phyloP scores from a whole-genome alignment of 1,140 invertebrate genomes.

The Asbolus verrucosus region DNA sequence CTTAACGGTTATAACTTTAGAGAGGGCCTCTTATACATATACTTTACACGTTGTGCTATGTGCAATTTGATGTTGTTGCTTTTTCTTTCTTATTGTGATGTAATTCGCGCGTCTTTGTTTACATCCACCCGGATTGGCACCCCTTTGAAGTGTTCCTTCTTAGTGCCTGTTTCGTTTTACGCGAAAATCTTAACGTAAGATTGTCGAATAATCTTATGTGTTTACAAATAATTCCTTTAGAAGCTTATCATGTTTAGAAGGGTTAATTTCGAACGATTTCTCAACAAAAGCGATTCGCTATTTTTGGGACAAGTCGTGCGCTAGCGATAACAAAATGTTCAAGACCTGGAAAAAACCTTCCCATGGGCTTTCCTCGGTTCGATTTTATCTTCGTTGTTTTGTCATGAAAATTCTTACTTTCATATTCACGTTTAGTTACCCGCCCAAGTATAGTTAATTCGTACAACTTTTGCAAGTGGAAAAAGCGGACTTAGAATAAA shows the following conservation, averaged over 20 bases:
- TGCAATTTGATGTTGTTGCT: slow-evolving; percentile 25
- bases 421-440: no score
- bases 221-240: slow-evolving; percentile 28
- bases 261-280: slow-evolving; percentile 30
- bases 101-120: slow-evolving; percentile 44
- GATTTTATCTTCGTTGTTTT: no score
- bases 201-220: slow-evolving; percentile 23
- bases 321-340: not conserved
- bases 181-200: slow-evolving; percentile 6
- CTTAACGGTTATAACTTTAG: slow-evolving; percentile 51
- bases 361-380: not conserved
- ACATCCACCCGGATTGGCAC: slow-evolving; percentile 42
- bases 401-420: no score
- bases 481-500: no score
- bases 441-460: no score
- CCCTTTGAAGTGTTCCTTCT: slow-evolving; percentile 53
- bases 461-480: no score
- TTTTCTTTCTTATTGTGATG: slow-evolving; percentile 28
- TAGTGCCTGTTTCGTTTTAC: slow-evolving; percentile 49
- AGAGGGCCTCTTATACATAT: slow-evolving; percentile 44
- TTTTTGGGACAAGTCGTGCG: slow-evolving; percentile 3
- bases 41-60: slow-evolving; percentile 49
- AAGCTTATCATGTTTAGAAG: not conserved
- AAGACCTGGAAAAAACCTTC: slow-evolving; percentile 1
- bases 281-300: not conserved